Evolutionary conservation across 2,797 vertebrate genomes (phyloP), one percentile per base, ranked within the genome.

Genomic region (Tachyglossus aculeatus): DNA sequence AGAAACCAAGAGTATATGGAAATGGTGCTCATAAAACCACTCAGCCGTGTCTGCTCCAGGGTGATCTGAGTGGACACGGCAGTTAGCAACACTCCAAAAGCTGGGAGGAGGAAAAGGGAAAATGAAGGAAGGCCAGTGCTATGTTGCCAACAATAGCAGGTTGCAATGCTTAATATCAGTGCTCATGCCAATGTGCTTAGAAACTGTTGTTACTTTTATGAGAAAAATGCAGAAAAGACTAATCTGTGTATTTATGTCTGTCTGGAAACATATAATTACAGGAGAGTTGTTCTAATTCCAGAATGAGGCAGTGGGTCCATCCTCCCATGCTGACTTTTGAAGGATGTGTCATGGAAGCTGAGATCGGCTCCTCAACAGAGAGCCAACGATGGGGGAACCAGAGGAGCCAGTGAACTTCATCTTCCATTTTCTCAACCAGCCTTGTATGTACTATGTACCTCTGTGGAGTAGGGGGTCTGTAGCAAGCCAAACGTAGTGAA

Each of bases 201-300:
- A 86, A 88, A 87, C 89, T 91, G 91, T 89, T 92, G 92, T 92
- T 91, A 90, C 92, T 92, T 92, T 93, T 92, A 91, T 89, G 88
- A 90, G 90, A 89, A 92, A 91, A 92, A 91, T 90, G 90, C 88
- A 90, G 90, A 92, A 89, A 80, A 88, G 86, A 87, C 88, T 91
- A 91, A 83, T 85, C 88, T 92, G 87, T 91, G 84, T 91, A 91
- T 91, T 92, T 92, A 91, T 92, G 89, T 91, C 91, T 91, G 89
- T 90, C 89, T 92, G 88, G 88, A 91, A 90, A 89, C 83, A 68
- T 89, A 79, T 86, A 89, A 91, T 87, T 88, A 85, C 86, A 33
- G 32, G 88, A 88, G 88, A 73, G 81, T 83, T 86, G 82, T 83
- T 87, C 73, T 81, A 72, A 74, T 88, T 89, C 90, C 91, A 91